These are phyloP conservation scores for Astur gentilis DNA, from an alignment of 2,113 vertebrate genomes.

Conservation along the genomic window DNA sequence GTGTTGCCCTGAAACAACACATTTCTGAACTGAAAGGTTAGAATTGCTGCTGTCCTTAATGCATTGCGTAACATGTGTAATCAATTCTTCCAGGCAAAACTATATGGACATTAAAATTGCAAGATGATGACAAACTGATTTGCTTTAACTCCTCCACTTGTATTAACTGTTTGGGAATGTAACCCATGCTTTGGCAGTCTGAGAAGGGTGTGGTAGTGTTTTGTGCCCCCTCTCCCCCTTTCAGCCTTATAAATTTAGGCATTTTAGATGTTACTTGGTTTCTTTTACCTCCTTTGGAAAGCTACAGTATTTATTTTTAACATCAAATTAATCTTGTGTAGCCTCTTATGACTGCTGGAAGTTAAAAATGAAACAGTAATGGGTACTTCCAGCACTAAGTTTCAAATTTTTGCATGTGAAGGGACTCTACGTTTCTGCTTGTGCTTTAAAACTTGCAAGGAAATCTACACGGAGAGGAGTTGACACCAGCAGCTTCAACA, in stretches of 20 bases:
- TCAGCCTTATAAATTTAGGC: not conserved
- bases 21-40: not conserved
- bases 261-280: not conserved
- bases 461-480: not conserved
- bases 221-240: not conserved
- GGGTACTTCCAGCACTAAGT: not conserved
- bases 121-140: not conserved
- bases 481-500: not conserved
- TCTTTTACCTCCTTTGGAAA: not conserved
- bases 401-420: not conserved
- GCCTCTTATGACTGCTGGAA: not conserved
- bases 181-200: not conserved
- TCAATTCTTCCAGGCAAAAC: not conserved
- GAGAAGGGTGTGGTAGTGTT: not conserved
- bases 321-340: not conserved
- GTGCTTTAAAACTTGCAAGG: not conserved
- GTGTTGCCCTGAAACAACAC: accelerated
- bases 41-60: not conserved
- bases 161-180: not conserved
- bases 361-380: not conserved
- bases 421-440: not conserved
- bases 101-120: not conserved
- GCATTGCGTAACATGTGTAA: accelerated
- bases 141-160: not conserved
- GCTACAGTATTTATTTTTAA: not conserved